Base-by-base conservation (phyloP, 2,888 invertebrate genomes). In the Dicycla oo region DNA sequence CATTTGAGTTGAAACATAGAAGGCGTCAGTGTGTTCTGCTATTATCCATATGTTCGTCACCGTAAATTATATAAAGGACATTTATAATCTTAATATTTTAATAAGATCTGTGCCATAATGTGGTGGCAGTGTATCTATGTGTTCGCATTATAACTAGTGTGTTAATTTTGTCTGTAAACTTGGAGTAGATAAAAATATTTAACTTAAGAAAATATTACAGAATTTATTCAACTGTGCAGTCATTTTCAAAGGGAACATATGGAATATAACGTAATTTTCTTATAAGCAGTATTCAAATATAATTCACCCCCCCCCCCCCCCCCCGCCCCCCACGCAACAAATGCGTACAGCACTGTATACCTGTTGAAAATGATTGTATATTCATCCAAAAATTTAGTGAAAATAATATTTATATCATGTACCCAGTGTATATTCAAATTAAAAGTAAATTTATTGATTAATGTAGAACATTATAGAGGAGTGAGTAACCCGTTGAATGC, bases 51-150 rank as follows among this genome's bases (percentile, higher is more conserved):
- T 84, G 75, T 86, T 86, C 73, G 75, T 87, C 87, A 87, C 86
- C 85, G 76, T 87, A 69, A 81, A 86, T 83, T 86, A 86, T 89
- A 78, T 87, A 92, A 87, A 89, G 89, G 88, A 91, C 90, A 88
- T 92, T 90, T 85, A 83, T 86, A 82, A 90, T 92, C 88, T 91
- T 90, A 86, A 83, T 89, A 87, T 82, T 83, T 69, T 84, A 78
- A 87, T 88, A 92, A 95, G 95, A 95, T 95, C 95, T 95, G 96
- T 96, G 96, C 95, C 96, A 96, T 96, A 95, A 88, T 84, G 90
- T 92, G 92, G 90, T 94, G 95, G 95, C 95, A 94, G 91, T 92
- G 91, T 92, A 92, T 89, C 87, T 91, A 91, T 92, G 91, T 92
- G 93, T 94, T 93, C 91, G 92, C 93, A 90, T 89, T 93, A 91